These are phyloP conservation scores for Poecilobothrus nobilitatus DNA, from an alignment of 2,888 invertebrate species.

Conservation along the genomic window DNA sequence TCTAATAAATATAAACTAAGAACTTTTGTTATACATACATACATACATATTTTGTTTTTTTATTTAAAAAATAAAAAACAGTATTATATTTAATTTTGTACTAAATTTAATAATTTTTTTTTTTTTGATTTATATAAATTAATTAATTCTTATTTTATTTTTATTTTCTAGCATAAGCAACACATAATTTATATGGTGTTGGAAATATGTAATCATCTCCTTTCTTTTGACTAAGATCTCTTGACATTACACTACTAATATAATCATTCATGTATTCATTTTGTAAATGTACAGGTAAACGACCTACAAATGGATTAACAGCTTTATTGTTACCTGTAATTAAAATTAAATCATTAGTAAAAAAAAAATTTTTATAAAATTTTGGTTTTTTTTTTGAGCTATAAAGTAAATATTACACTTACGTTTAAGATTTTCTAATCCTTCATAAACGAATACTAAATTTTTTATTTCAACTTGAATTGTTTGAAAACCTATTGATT, in stretches of 20 bases:
- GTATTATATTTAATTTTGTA: too few relatives aligned
- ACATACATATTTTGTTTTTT: too few relatives aligned
- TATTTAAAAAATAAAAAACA: too few relatives aligned
- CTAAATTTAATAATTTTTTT: too few relatives aligned
- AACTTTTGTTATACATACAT: too few relatives aligned
- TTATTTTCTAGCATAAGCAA: conserved; percentile 45
- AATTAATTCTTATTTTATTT: too few relatives aligned
- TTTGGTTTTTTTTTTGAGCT: too few relatives aligned
- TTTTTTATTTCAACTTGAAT: conserved; percentile 52
- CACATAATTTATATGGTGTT: conserved; percentile 46
- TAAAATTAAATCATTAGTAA: conserved; percentile 8
- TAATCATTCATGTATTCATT: conserved; percentile 58
- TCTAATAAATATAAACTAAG: too few relatives aligned
- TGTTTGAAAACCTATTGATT: conserved; percentile 53
- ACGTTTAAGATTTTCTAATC: conserved; percentile 52
- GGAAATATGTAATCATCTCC: conserved; percentile 45
- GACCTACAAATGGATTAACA: conserved; percentile 59
- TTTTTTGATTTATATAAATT: too few relatives aligned
- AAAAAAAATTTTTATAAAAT: background rate
- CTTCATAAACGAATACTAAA: conserved; percentile 51
- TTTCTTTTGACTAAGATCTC: conserved; percentile 42
- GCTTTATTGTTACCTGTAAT: conserved; percentile 55
- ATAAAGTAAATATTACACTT: conserved; percentile 10
- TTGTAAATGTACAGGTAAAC: conserved; percentile 51
- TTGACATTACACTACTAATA: conserved; percentile 46